phyloP scores from a whole-genome alignment of 2,888 invertebrate genomes.

The Melanostoma scalare region DNA sequence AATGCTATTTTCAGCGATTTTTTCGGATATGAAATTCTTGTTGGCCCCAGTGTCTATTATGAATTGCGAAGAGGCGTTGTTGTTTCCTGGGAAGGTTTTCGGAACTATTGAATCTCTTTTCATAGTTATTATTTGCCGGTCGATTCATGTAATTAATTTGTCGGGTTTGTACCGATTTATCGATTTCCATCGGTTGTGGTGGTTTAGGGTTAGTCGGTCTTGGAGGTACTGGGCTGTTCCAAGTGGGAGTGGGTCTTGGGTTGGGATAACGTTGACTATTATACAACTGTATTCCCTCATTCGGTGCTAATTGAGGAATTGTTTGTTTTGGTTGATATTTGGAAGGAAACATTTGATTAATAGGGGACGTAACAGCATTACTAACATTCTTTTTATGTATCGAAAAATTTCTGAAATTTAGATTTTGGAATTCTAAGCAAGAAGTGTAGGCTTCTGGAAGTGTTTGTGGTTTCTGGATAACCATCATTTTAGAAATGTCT shows the following conservation, averaged over 20 bases:
- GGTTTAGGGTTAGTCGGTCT: constrained; percentile 36
- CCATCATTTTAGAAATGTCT: constrained; percentile 38
- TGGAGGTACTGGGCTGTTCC: neutral
- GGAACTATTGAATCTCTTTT: neutral
- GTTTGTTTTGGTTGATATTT: neutral
- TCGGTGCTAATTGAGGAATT: neutral
- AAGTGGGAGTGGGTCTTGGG: neutral
- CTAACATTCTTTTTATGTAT: constrained; percentile 16
- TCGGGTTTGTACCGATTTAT: constrained; percentile 30
- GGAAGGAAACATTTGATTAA: constrained; percentile 28
- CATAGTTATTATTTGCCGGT: constrained; percentile 13
- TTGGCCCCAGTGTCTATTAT: constrained; percentile 29
- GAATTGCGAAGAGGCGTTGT: constrained; percentile 36
- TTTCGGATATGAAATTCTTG: neutral
- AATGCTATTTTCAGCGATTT: constrained; percentile 12
- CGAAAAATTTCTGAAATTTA: constrained; percentile 28
- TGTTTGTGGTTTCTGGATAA: constrained; percentile 49
- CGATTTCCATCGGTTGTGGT: constrained; percentile 28
- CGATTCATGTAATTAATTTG: constrained; percentile 43
- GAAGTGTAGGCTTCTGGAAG: constrained; percentile 54
- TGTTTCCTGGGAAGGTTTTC: constrained; percentile 19
- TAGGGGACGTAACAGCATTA: constrained; percentile 20
- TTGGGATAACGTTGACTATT: constrained; percentile 20
- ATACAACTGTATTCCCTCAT: constrained; percentile 25
- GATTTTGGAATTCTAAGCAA: constrained; percentile 42